Conservation (phyloP, 2,797 vertebrate species). For the Parauchenoglanis ngamensis region DNA sequence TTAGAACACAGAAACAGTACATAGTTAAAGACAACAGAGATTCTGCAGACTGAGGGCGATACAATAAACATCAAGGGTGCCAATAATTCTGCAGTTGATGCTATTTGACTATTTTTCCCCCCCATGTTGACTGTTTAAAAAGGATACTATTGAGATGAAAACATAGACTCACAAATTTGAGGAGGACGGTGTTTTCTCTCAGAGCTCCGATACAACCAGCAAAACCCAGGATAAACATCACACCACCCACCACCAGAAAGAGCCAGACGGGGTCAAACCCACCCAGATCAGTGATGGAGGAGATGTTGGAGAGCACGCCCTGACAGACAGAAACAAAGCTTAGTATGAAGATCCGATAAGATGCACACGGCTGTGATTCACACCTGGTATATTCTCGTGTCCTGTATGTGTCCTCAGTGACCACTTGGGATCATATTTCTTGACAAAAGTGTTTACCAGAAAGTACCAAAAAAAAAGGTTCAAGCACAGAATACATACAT, state of each 20-base stretch:
- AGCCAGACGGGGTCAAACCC: slow-evolving; percentile 99
- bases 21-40: not conserved
- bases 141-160: not conserved
- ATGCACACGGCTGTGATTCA: not conserved
- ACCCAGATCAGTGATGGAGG: slow-evolving; percentile 95
- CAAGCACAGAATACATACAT: not conserved
- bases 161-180: slow-evolving; percentile 90
- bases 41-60: not conserved
- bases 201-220: slow-evolving; percentile 97
- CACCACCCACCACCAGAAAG: slow-evolving; percentile 94
- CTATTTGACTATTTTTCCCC: not conserved
- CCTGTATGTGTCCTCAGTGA: not conserved
- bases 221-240: slow-evolving; percentile 99
- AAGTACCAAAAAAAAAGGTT: not conserved
- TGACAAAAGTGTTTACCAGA: not conserved
- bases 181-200: slow-evolving; percentile 94
- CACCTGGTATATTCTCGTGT: not conserved
- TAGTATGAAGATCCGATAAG: not conserved
- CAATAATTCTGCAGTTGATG: not conserved
- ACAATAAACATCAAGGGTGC: not conserved
- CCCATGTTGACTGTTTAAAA: not conserved
- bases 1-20: not conserved
- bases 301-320: slow-evolving; percentile 98
- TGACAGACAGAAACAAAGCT: slow-evolving; percentile 59
- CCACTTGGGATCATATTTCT: not conserved